Base-by-base conservation (phyloP, 2,888 invertebrate species). In the Drosophila koepferae region DNA sequence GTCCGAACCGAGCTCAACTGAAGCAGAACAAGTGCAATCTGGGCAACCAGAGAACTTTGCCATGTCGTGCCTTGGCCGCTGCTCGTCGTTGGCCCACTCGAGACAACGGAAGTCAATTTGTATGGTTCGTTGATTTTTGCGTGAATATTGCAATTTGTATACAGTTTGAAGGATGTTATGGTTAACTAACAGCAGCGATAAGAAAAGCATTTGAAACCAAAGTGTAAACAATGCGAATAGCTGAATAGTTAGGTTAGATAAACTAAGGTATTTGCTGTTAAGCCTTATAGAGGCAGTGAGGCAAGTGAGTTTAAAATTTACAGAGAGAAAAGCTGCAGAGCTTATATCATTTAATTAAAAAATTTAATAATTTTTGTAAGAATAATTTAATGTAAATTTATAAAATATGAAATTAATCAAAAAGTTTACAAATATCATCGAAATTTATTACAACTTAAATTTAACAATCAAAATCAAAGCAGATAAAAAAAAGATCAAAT, bases 61-160 rank as follows among this genome's bases (percentile, higher is more conserved):
- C 40, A 31, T 7, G 9, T 16, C 9, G 16, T 18, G 5, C 28
- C 55, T 18, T 28, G 7, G n/a, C 41, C n/a, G 8, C 48, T 20
- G 59, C 51, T 18, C 4, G 18, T 14, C 12, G 34, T 40, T 49
- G 54, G n/a, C 46, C 40, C 41, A 43, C 34, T 56, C 58, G 46
- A 67, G 69, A 70, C 48, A 74, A 63, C 70, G 81, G 74, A 79
- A 79, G 74, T 74, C 77, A 80, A 77, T 81, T 79, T 79, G 64
- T 49, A 63, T 54, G 81, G 65, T 66, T 72, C 65, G 78, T 72
- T 80, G 81, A 54, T 34, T 77, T 79, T 71, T 80, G 72, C 59
- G 58, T 70, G 71, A 80, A 77, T 75, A 65, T 75, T 65, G 65
- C 80, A 74, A 65, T 74, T 79, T 51, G 54, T 23, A 63, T 44